A percentile compares a stretch with the other conserved stretches of the same genome.
These are phyloP conservation scores for Ganaspis brasiliensis DNA, from an alignment of 2,888 invertebrate species.

Conservation along the genomic window DNA sequence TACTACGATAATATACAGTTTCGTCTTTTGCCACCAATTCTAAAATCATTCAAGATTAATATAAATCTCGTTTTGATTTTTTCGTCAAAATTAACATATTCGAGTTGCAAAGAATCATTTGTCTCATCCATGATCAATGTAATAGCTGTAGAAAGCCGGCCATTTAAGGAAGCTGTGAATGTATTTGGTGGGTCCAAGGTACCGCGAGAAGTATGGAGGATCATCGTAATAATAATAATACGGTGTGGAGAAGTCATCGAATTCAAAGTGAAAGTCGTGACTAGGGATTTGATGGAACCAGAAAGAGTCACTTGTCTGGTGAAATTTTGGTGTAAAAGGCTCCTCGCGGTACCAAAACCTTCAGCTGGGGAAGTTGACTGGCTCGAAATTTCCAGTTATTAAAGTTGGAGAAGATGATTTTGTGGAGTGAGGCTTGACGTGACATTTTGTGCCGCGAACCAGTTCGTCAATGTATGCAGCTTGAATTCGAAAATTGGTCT, in stretches of 20 bases:
- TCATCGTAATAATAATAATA: conserved; percentile 8
- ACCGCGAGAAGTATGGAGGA: conserved; percentile 60
- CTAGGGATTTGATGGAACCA: conserved; percentile 12
- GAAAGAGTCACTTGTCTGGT: conserved; percentile 20
- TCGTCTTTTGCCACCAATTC: background rate
- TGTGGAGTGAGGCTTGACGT: conserved; percentile 52
- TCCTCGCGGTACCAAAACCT: conserved; percentile 67
- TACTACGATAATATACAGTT: background rate
- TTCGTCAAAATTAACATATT: background rate
- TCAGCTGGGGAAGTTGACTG: conserved; percentile 62
- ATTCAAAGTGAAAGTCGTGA: conserved; percentile 17
- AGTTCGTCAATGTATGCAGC: conserved; percentile 84
- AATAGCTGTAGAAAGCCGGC: conserved; percentile 56
- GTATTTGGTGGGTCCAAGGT: conserved; percentile 45
- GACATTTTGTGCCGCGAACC: conserved; percentile 83
- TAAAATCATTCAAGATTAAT: background rate
- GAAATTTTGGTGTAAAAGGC: conserved; percentile 39
- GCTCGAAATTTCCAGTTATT: background rate
- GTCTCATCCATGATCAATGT: conserved; percentile 57
- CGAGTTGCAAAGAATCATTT: background rate
- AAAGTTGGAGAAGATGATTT: background rate
- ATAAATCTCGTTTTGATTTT: conserved; percentile 1
- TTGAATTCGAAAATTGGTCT: conserved; percentile 87
- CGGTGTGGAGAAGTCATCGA: conserved; percentile 42
- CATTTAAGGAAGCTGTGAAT: conserved; percentile 29